Evolutionary conservation across 1,140 invertebrate genomes (phyloP).

Genomic region (Lepidurus packardi): DNA sequence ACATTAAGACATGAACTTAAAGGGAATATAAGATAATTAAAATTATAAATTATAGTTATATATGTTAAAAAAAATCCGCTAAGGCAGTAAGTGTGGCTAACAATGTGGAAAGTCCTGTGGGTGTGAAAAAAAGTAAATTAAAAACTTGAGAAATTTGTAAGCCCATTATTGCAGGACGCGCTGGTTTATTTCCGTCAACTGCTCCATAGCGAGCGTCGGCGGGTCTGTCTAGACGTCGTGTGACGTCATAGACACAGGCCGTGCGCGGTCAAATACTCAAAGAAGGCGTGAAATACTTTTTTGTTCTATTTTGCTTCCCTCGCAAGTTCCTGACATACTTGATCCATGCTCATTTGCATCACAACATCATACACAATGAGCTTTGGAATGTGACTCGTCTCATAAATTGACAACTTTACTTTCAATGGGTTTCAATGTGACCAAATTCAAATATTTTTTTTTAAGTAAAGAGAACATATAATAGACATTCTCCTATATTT

Average conservation of each 20-base stretch:
- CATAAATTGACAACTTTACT: too few species aligned
- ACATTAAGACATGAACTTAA: background rate
- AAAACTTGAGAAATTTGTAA: background rate
- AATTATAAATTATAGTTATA: background rate
- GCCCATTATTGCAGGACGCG: background rate
- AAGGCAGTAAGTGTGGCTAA: too few species aligned
- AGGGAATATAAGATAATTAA: background rate
- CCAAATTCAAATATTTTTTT: too few species aligned
- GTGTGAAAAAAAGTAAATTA: background rate
- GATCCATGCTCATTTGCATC: background rate
- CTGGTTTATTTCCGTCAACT: conserved; percentile 1
- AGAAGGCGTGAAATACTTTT: background rate
- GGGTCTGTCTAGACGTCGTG: conserved; percentile 6
- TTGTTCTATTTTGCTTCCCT: background rate
- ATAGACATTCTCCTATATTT: too few species aligned
- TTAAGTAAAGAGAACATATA: too few species aligned
- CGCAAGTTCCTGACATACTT: background rate
- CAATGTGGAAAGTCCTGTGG: background rate
- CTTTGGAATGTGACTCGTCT: too few species aligned
- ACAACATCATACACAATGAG: too few species aligned
- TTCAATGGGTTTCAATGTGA: too few species aligned
- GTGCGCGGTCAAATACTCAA: background rate
- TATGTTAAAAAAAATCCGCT: too few species aligned
- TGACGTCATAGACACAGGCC: background rate
- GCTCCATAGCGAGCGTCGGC: background rate